A percentile compares a stretch with the other conserved stretches of the same genome.
Conservation (phyloP, 2,113 vertebrate species). For the Poecilia latipinna region DNA sequence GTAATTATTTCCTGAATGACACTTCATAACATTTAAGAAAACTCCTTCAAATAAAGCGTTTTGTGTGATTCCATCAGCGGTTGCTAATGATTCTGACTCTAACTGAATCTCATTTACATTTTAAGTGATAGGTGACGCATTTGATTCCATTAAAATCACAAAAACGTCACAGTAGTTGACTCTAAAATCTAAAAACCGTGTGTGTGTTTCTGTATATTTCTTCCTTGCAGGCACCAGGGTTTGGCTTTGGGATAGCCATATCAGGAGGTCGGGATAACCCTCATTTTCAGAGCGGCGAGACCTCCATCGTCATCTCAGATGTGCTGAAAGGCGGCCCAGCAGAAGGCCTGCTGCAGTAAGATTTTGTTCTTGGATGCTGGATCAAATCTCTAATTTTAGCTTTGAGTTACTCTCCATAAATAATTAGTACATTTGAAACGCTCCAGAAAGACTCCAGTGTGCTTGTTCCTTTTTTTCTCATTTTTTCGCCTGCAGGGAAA, state of each 20-base stretch:
- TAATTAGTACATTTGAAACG: neutral
- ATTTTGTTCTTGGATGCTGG: conserved; percentile 31
- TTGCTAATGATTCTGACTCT: too few relatives aligned
- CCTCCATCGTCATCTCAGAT: conserved; percentile 98
- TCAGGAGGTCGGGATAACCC: conserved; percentile 98
- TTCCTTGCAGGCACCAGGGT: conserved; percentile 90
- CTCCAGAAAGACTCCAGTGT: conserved; percentile 45
- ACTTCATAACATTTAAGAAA: too few relatives aligned
- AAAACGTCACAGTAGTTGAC: too few relatives aligned
- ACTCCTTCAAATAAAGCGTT: too few relatives aligned
- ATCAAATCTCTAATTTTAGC: conserved; percentile 24
- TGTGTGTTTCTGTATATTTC: neutral
- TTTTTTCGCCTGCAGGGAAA: conserved; percentile 84
- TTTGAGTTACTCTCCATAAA: conserved; percentile 33
- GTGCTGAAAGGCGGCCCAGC: conserved; percentile 98
- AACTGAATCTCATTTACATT: neutral
- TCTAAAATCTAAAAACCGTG: neutral
- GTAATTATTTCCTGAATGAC: too few relatives aligned
- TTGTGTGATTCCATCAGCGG: too few relatives aligned
- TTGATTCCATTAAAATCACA: neutral
- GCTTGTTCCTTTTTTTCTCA: conserved; percentile 19
- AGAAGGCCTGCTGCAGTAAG: conserved; percentile 97
- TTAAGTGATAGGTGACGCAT: neutral
- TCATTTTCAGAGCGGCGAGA: conserved; percentile 99
- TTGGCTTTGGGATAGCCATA: conserved; percentile 99